These are phyloP conservation scores for Saimiri boliviensis DNA, from an alignment of 2,113 vertebrate genomes.

Conservation along the genomic window DNA sequence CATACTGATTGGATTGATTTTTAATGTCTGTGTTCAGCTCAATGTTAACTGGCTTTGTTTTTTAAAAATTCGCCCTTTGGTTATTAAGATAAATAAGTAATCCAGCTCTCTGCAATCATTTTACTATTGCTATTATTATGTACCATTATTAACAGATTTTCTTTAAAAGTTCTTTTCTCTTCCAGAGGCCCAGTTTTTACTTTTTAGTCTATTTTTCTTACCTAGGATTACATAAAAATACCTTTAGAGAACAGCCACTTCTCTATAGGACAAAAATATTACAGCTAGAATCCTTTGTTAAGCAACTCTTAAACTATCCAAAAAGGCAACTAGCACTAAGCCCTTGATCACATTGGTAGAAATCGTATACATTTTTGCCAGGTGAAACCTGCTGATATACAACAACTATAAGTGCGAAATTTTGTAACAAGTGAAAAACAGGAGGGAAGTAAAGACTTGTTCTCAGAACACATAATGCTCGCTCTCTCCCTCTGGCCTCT, in stretches of 20 bases:
- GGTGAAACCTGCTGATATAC: neutral
- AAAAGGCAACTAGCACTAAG: neutral
- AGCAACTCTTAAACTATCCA: neutral
- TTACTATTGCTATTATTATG: neutral
- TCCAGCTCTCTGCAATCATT: neutral
- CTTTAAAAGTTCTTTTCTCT: neutral
- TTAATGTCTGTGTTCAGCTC: neutral
- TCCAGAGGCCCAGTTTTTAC: neutral
- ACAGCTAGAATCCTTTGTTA: neutral
- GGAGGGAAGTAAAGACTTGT: neutral
- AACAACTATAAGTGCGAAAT: neutral
- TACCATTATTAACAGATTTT: conserved; percentile 5
- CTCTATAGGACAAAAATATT: neutral
- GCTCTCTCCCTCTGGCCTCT: neutral
- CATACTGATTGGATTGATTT: neutral
- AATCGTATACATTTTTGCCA: neutral
- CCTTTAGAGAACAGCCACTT: neutral
- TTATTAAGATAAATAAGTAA: neutral
- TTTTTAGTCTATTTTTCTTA: neutral
- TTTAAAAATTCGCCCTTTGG: neutral
- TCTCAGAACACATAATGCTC: neutral
- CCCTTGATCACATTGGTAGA: neutral
- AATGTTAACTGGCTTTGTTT: conserved; percentile 17
- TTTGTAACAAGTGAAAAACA: neutral
- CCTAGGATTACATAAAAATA: neutral